Evolutionary conservation across 2,797 vertebrate species (phyloP).

Genomic region (Pangasius larnaudii): DNA sequence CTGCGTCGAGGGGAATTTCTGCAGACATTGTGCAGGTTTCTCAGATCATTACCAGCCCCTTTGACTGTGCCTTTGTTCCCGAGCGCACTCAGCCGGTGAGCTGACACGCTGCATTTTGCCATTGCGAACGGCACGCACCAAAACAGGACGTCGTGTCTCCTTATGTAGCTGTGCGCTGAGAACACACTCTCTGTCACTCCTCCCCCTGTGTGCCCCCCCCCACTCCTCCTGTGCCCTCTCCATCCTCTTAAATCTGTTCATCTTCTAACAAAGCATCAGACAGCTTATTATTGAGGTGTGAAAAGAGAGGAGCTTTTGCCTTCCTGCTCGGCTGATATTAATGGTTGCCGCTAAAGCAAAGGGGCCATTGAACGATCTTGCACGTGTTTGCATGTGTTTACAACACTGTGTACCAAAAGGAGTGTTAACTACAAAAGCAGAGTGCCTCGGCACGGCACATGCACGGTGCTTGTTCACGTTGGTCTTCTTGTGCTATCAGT

Average conservation of each 20-base stretch:
- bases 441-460: neutral
- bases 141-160: constrained; percentile 56
- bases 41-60: constrained; percentile 66
- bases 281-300: constrained; percentile 67
- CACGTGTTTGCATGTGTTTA: constrained; percentile 40
- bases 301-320: constrained; percentile 47
- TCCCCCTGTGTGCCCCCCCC: constrained; percentile 42
- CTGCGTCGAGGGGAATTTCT: constrained; percentile 64
- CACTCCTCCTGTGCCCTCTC: constrained; percentile 30
- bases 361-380: constrained; percentile 23
- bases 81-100: constrained; percentile 57
- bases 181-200: constrained; percentile 63
- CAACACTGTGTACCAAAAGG: constrained; percentile 28
- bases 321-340: constrained; percentile 45
- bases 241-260: constrained; percentile 61
- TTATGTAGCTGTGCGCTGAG: constrained; percentile 63
- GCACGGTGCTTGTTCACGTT: constrained; percentile 1
- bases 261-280: constrained; percentile 71
- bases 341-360: constrained; percentile 8
- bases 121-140: constrained; percentile 64
- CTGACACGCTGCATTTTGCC: constrained; percentile 60
- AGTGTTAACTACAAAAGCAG: constrained; percentile 25
- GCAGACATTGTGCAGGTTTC: constrained; percentile 61
- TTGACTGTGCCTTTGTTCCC: constrained; percentile 66
- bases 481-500: neutral